Conservation (phyloP, 1,140 invertebrate genomes). For the Globodera ellingtonae region DNA sequence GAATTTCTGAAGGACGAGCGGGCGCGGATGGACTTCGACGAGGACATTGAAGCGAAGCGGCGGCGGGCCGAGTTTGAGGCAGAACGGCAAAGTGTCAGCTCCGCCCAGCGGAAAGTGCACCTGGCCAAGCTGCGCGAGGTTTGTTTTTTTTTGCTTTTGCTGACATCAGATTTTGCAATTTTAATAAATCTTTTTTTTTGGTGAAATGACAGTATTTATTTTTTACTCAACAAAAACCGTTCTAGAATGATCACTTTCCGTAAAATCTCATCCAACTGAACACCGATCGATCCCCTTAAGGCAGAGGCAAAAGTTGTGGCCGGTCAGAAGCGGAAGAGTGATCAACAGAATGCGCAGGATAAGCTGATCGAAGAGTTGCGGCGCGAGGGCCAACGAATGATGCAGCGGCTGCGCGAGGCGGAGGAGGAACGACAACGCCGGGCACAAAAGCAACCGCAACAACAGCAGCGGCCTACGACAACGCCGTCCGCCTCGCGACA, state of each 20-base stretch:
- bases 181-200: no score
- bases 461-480: not conserved
- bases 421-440: constrained; percentile 7
- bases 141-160: not conserved
- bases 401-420: constrained; percentile 24
- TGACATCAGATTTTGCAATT: no score
- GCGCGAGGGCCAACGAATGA: constrained; percentile 30
- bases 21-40: constrained; percentile 26
- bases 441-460: not conserved
- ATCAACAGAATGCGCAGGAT: not conserved
- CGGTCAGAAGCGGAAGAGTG: constrained; percentile 11
- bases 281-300: not conserved
- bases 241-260: no score
- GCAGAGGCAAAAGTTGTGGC: constrained; percentile 6
- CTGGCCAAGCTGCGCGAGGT: constrained; percentile 21
- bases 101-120: constrained; percentile 9
- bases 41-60: constrained; percentile 17
- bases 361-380: constrained; percentile 28
- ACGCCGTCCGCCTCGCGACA: not conserved
- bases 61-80: constrained; percentile 30
- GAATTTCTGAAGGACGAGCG: constrained; percentile 35
- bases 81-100: constrained; percentile 18
- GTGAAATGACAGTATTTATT: no score
- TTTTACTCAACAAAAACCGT: no score
- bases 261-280: not conserved